phyloP scores from a whole-genome alignment of 2,888 invertebrate species.

The Pasiphila rectangulata region DNA sequence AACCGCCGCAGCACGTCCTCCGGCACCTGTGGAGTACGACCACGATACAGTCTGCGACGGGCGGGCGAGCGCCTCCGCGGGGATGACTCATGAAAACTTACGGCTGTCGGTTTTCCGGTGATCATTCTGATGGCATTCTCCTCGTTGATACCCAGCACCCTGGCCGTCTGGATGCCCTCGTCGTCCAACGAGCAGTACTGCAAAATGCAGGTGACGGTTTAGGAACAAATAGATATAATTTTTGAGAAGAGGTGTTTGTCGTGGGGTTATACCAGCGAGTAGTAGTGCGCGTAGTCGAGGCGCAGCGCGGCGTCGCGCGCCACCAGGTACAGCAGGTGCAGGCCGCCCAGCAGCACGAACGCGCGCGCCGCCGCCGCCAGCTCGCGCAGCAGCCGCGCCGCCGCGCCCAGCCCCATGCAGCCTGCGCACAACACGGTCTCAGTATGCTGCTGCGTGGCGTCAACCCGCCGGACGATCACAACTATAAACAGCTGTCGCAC shows the following conservation, averaged over 20 bases:
- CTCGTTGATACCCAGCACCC: slow-evolving; percentile 89
- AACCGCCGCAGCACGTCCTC: slow-evolving; percentile 86
- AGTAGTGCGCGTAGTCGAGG: slow-evolving; percentile 78
- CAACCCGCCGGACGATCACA: too few species aligned
- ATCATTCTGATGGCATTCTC: slow-evolving; percentile 84
- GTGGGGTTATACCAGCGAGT: slow-evolving; percentile 66
- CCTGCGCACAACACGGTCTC: slow-evolving; percentile 80
- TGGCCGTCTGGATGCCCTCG: slow-evolving; percentile 85
- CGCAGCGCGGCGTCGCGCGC: slow-evolving; percentile 85
- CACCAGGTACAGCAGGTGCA: slow-evolving; percentile 94
- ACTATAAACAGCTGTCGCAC: slow-evolving; percentile 41
- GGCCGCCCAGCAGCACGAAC: slow-evolving; percentile 88
- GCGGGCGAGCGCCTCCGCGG: too few species aligned
- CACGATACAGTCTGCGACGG: too few species aligned
- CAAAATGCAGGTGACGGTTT: too few species aligned
- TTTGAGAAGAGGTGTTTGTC: too few species aligned
- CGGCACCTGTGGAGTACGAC: too few species aligned
- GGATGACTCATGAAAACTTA: too few species aligned
- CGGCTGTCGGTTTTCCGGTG: slow-evolving; percentile 84
- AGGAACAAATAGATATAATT: too few species aligned
- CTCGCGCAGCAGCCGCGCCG: slow-evolving; percentile 87
- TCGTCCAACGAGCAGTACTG: slow-evolving; percentile 83
- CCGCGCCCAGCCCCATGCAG: slow-evolving; percentile 87
- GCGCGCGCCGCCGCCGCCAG: slow-evolving; percentile 86
- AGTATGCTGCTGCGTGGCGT: too few species aligned